Conservation (phyloP, 2,113 vertebrate genomes). For the Picathartes gymnocephalus region DNA sequence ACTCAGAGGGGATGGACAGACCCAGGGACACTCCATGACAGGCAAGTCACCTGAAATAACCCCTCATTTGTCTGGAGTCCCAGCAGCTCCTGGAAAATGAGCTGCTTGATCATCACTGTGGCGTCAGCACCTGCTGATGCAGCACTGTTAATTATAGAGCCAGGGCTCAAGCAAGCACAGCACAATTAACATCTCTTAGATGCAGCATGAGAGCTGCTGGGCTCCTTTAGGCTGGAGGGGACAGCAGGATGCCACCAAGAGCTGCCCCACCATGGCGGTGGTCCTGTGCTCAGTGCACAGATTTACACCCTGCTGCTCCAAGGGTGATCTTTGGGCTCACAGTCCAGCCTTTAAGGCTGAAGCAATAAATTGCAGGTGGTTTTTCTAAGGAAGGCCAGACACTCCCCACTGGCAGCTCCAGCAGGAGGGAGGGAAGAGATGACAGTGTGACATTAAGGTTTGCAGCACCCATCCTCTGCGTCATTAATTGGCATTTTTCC, state of each 20-base stretch:
- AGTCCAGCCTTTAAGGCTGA: background rate
- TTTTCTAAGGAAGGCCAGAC: background rate
- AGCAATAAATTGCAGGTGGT: background rate
- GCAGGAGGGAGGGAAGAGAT: background rate
- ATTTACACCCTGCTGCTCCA: background rate
- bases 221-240: background rate
- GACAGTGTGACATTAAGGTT: background rate
- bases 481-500: background rate
- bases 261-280: fast-evolving
- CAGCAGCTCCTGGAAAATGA: background rate
- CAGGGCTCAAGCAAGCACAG: background rate
- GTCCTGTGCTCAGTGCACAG: fast-evolving
- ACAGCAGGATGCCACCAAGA: background rate
- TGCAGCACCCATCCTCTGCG: fast-evolving
- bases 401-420: background rate
- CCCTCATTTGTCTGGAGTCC: background rate
- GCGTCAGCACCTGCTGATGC: background rate
- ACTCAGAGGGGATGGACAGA: fast-evolving
- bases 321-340: background rate
- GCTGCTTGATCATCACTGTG: background rate
- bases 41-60: background rate
- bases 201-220: background rate
- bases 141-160: constrained; percentile 23
- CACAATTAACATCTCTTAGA: background rate
- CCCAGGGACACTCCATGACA: background rate